Conservation (phyloP, 1,140 invertebrate genomes). For the Homalodisca vitripennis region DNA sequence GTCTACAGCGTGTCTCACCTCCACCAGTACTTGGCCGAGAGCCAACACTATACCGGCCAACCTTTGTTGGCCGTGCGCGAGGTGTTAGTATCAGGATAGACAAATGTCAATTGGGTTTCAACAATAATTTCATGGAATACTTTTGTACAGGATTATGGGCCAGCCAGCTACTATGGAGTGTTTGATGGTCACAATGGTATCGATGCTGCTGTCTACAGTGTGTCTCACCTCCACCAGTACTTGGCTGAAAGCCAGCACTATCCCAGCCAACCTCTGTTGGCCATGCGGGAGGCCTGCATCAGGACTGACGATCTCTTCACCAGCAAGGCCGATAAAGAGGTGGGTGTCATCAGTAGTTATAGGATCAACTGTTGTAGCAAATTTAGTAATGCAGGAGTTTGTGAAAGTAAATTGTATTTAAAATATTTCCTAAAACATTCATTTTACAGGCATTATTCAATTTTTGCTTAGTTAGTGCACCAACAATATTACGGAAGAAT, state of each 20-base stretch:
- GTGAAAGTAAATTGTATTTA: too few species aligned
- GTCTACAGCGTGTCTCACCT: conserved; percentile 84
- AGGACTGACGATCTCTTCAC: conserved; percentile 79
- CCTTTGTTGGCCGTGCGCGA: conserved; percentile 70
- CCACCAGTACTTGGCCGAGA: conserved; percentile 80
- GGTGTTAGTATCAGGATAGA: conserved; percentile 84
- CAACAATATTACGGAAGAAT: too few species aligned
- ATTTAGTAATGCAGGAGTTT: too few species aligned
- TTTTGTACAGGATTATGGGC: conserved; percentile 56
- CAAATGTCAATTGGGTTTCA: conserved; percentile 62
- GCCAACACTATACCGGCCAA: conserved; percentile 64
- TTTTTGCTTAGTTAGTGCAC: too few species aligned
- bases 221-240: conserved; percentile 85
- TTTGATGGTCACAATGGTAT: conserved; percentile 96
- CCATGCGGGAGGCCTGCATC: conserved; percentile 79
- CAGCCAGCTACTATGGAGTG: conserved; percentile 84
- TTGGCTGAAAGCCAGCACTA: conserved; percentile 72
- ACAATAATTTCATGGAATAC: too few species aligned
- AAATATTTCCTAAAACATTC: too few species aligned
- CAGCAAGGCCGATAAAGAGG: conserved; percentile 69
- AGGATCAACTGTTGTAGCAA: too few species aligned
- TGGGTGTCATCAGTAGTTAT: conserved; percentile 49
- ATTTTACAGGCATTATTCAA: too few species aligned
- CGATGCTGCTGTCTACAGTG: conserved; percentile 84
- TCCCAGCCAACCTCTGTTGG: conserved; percentile 62